phyloP scores from a whole-genome alignment of 2,113 vertebrate species.

The Eurypyga helias region DNA sequence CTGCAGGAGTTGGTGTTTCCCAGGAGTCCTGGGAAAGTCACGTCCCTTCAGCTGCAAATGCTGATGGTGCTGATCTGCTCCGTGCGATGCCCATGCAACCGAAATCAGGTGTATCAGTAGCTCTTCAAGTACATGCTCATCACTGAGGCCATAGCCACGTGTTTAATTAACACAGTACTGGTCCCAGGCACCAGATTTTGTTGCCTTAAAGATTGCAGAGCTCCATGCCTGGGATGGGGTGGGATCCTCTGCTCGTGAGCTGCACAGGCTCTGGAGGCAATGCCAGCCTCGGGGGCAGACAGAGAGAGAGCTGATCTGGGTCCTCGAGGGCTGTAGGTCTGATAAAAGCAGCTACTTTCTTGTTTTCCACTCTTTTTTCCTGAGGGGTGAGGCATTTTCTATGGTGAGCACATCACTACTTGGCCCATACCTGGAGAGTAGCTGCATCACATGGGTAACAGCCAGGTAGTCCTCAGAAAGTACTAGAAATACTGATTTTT shows the following conservation, averaged over 20 bases:
- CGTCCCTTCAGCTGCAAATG: not conserved
- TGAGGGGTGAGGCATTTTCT: not conserved
- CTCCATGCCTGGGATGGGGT: not conserved
- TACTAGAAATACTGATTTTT: not conserved
- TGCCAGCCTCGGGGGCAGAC: not conserved
- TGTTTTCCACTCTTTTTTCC: not conserved
- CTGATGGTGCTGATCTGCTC: fast-evolving
- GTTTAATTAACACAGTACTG: not conserved
- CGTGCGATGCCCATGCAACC: fast-evolving
- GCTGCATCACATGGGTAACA: not conserved
- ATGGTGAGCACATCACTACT: not conserved
- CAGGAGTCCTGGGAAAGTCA: not conserved
- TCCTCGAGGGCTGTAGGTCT: not conserved
- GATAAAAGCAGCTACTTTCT: not conserved
- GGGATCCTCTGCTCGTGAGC: not conserved
- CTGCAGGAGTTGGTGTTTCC: not conserved
- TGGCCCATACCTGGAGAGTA: fast-evolving
- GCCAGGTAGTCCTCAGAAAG: not conserved
- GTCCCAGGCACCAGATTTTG: not conserved
- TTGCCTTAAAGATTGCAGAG: not conserved
- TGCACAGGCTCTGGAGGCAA: not conserved
- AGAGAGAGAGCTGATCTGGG: not conserved
- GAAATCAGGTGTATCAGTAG: not conserved
- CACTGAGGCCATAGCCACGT: fast-evolving
- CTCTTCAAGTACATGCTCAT: not conserved